These are phyloP conservation scores for Etheostoma cragini DNA, from an alignment of 2,113 vertebrate genomes.

Conservation along the genomic window DNA sequence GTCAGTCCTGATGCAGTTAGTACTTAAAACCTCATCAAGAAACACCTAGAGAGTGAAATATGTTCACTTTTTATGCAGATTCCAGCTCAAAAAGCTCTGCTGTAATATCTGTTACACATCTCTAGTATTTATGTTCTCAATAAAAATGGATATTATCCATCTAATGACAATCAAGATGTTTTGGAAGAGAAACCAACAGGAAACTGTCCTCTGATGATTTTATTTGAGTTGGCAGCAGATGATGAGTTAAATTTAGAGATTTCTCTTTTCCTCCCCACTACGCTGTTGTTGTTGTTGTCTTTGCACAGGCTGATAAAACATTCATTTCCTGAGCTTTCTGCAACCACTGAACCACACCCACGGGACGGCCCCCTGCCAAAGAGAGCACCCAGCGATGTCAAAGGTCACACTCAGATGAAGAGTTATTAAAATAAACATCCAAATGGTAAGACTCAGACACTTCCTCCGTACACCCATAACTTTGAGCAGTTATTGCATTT, in stretches of 20 bases:
- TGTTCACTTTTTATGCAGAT: conserved; percentile 6
- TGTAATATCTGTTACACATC: conserved; percentile 10
- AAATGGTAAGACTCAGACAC: conserved; percentile 16
- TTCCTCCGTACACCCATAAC: not conserved
- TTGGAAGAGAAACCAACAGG: conserved; percentile 54
- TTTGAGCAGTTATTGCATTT: conserved; percentile 19
- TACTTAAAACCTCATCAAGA: conserved; percentile 10
- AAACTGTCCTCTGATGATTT: conserved; percentile 51
- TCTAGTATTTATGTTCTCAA: conserved; percentile 11
- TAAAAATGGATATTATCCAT: conserved; percentile 33
- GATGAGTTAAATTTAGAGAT: conserved; percentile 75
- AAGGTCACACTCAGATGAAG: conserved; percentile 43
- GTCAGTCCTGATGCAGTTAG: conserved; percentile 5
- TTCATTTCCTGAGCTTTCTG: conserved; percentile 79
- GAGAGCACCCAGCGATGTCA: conserved; percentile 54
- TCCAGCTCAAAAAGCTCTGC: not conserved
- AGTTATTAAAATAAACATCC: conserved; percentile 60
- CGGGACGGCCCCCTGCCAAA: conserved; percentile 55
- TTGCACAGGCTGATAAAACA: conserved; percentile 78
- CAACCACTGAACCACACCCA: conserved; percentile 67
- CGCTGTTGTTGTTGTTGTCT: conserved; percentile 70
- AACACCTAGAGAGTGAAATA: conserved; percentile 6
- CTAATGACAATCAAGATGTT: conserved; percentile 40
- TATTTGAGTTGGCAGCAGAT: conserved; percentile 73
- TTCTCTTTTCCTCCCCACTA: conserved; percentile 53